Evolutionary conservation across 2,888 invertebrate species (phyloP).

Genomic region (Nomada fabriciana): DNA sequence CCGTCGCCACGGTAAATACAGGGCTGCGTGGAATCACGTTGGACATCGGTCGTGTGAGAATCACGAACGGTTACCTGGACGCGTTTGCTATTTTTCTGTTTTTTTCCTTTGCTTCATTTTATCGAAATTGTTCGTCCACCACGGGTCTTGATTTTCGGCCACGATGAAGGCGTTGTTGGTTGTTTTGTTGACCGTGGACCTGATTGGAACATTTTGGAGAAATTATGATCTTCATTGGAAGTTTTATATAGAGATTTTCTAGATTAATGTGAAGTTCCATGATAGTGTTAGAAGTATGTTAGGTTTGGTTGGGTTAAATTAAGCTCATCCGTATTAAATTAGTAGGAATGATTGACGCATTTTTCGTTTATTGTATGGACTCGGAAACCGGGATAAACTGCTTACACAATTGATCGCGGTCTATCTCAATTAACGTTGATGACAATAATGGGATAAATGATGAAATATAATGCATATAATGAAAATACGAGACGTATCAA

Average conservation of each 20-base stretch:
- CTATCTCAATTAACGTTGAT: no score
- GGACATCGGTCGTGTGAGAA: constrained; percentile 12
- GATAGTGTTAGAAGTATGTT: no score
- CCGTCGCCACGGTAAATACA: constrained; percentile 46
- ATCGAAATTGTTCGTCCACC: background rate
- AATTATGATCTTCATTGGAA: no score
- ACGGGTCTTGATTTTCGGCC: background rate
- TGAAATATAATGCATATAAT: no score
- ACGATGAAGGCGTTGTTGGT: background rate
- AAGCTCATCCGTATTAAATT: no score
- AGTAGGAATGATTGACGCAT: background rate
- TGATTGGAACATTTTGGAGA: background rate
- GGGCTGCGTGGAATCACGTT: constrained; percentile 5
- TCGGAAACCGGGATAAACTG: no score
- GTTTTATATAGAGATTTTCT: no score
- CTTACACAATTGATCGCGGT: no score
- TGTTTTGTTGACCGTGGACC: background rate
- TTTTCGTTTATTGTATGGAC: background rate
- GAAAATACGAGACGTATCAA: constrained; percentile 1
- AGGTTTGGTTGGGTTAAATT: no score
- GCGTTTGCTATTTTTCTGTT: background rate
- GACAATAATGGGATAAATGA: no score
- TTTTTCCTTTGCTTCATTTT: background rate
- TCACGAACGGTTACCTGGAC: constrained; percentile 19
- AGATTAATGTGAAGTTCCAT: no score